Conservation (phyloP, 1,140 invertebrate genomes). For the Zaprionus ornatus region DNA sequence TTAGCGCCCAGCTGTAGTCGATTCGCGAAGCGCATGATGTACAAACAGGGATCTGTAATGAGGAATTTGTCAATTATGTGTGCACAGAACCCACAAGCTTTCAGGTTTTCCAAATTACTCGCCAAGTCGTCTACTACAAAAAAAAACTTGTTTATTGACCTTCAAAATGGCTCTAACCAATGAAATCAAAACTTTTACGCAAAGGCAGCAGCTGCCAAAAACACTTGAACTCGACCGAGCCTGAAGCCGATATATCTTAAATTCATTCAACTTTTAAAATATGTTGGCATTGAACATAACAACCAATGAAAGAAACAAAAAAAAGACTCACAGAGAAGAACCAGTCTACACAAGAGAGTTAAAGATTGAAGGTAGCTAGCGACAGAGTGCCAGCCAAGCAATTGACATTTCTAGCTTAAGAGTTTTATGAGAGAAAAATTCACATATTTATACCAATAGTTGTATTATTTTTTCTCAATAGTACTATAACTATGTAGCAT, state of each 20-base stretch:
- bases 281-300: slow-evolving; percentile 48
- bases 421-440: background rate
- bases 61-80: slow-evolving; percentile 34
- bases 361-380: background rate
- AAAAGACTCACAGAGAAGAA: slow-evolving; percentile 4
- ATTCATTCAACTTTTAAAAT: slow-evolving; percentile 78
- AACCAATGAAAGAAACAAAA: slow-evolving; percentile 16
- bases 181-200: slow-evolving; percentile 64
- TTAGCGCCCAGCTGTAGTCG: slow-evolving; percentile 96
- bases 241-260: slow-evolving; percentile 57
- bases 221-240: slow-evolving; percentile 72
- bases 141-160: slow-evolving; percentile 74
- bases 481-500: too few species aligned
- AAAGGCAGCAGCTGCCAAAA: slow-evolving; percentile 57
- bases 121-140: slow-evolving; percentile 32
- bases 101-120: slow-evolving; percentile 1
- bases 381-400: background rate
- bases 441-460: background rate
- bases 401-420: background rate
- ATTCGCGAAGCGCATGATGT: slow-evolving; percentile 97
- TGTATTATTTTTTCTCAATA: too few species aligned
- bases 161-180: slow-evolving; percentile 66
- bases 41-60: slow-evolving; percentile 95
- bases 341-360: background rate
- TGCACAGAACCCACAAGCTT: background rate